Evolutionary conservation across 2,797 vertebrate species (phyloP).

Genomic region (Lutjanus campechanus): DNA sequence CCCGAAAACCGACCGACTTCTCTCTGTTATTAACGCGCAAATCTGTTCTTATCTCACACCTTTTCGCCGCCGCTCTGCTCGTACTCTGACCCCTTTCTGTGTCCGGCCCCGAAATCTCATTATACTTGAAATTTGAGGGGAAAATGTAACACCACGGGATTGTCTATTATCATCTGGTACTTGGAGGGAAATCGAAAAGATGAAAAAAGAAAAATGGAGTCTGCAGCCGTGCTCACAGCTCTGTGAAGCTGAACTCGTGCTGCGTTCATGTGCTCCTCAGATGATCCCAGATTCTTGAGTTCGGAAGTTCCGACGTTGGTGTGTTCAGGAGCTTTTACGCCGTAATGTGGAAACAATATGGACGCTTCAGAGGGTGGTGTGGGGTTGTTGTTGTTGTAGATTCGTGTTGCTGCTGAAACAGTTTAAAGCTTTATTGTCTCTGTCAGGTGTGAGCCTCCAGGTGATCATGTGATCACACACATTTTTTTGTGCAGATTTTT

Average conservation of each 20-base stretch:
- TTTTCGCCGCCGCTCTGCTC: constrained; percentile 25
- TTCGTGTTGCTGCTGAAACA: no score
- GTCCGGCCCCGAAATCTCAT: constrained; percentile 44
- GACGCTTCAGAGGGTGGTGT: no score
- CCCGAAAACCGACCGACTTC: constrained; percentile 1
- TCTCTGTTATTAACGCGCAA: constrained; percentile 38
- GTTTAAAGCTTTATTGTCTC: no score
- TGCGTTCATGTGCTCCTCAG: no score
- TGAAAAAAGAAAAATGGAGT: background rate
- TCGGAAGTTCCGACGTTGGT: no score
- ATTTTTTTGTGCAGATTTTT: no score
- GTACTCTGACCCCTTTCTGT: constrained; percentile 17
- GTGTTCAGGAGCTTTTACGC: no score
- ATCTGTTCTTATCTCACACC: constrained; percentile 53
- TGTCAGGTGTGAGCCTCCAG: no score
- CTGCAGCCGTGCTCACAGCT: background rate
- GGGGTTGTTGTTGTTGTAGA: no score
- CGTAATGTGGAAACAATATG: no score
- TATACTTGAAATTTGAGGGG: constrained; percentile 39
- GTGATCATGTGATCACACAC: no score
- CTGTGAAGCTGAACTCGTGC: background rate
- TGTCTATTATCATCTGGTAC: constrained; percentile 31
- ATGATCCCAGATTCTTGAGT: no score
- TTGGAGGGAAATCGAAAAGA: constrained; percentile 18
- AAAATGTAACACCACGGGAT: constrained; percentile 37